Base-by-base conservation (phyloP, 2,888 invertebrate species). In the Hanleya hanleyi region DNA sequence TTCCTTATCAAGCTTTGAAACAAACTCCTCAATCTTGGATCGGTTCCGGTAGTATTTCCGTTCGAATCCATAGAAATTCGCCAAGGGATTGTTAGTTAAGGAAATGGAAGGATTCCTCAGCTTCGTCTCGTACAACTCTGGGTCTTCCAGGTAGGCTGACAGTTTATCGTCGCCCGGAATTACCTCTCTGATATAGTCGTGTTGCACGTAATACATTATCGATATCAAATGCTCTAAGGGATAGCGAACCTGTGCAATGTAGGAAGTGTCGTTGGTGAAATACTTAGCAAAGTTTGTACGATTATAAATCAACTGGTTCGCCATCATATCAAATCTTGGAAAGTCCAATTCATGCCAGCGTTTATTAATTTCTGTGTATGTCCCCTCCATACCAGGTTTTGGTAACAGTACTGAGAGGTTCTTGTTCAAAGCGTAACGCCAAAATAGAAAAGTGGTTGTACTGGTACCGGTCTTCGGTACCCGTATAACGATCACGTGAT, bases 1-100 rank as follows among this genome's bases (percentile, higher is more conserved):
- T n/a, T 71, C 70, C 65, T 76, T 74, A 37, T 77, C 76, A 29
- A 77, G n/a, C 22, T 22, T 47, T 7, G 47, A 4, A 47, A 47
- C n/a, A 18, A 47, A 18, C 3, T 18, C 47, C 22, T 2, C 7
- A 2, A 47, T 47, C n/a, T 18, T n/a, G 18, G 22, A 4, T n/a
- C n/a, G 47, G 22, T 47, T 47, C 3, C 22, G 47, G n/a, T n/a
- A 22, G 3, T 18, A 47, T 1, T 7, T 47, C 47, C 22, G 18
- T 18, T 47, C 7, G 18, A 47, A 7, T 4, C 47, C 47, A 47
- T n/a, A 47, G 22, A n/a, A 47, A 22, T n/a, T n/a, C n/a, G 47
- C 47, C 18, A 4, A 47, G 3, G 47, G 47, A 22, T 47, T 47
- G 47, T 47, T 47, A 18, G 47, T 47, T 7, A 47, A 47, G 3